Evolutionary conservation across 2,888 invertebrate genomes (phyloP), one percentile per base, ranked within the genome.

Genomic region (Agonopterix subpropinquella): DNA sequence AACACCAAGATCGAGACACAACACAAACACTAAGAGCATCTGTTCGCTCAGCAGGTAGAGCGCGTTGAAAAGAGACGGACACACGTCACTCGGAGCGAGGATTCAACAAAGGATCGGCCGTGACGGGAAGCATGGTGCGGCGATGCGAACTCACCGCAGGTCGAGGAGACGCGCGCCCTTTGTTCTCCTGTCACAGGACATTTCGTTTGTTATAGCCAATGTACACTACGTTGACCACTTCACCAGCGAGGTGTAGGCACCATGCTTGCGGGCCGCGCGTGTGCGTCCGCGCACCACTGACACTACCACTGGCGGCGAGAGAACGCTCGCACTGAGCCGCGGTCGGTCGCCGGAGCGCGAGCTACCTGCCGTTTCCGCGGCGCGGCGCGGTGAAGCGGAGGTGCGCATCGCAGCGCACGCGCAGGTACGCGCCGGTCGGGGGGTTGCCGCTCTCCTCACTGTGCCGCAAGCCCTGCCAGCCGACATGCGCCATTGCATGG

Each of bases 121-220:
- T 70, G 78, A 72, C 75, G 80, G 83, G 80, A 80, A 77, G 77
- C 80, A 62, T 70, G 68, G 72, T 11, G 63, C 62, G 65, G 65
- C 64, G 71, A 68, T 69, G 68, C 67, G 70, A 78, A 87, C 88
- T 88, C 86, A 88, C 88, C 88, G 87, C 79, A 88, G 82, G 73
- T 87, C 88, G 77, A 87, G 87, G 79, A 80, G 84, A 67, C 88
- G 87, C 70, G 82, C 83, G 70, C 80, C 76, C 72, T 85, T 87
- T 70, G 81, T 84, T 86, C 84, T 84, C 79, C 86, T 83, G 70
- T 87, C 87, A 80, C 86, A 86, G 81, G 87, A 88, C 87, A 88
- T 88, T 69, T 81, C 84, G 84, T 77, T 59, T 69, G 75, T 75
- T 63, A 73, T 63, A 73, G 74, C 62, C 59, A 64, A 59, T 75